These are phyloP conservation scores for Cairina moschata DNA, from an alignment of 2,113 vertebrate genomes.

Conservation along the genomic window DNA sequence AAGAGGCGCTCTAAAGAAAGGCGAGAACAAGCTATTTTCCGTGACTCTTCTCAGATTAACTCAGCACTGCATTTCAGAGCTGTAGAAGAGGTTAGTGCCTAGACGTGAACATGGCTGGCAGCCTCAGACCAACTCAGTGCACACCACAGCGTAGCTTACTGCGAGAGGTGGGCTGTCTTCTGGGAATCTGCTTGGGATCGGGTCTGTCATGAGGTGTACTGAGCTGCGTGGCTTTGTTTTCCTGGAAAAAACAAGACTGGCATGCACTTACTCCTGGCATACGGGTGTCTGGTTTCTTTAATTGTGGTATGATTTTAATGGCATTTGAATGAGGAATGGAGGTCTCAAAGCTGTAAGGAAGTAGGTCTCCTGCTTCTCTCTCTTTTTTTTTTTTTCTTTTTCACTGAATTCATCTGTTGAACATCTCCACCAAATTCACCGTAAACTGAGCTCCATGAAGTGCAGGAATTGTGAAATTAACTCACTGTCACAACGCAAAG, in stretches of 20 bases:
- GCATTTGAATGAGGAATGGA: background rate
- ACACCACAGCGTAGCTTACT: background rate
- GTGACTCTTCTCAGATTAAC: background rate
- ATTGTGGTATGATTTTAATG: background rate
- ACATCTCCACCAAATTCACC: background rate
- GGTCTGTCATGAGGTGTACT: conserved; percentile 1
- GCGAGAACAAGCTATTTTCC: conserved; percentile 44
- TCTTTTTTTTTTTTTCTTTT: background rate
- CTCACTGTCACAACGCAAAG: background rate
- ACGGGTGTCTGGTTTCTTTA: background rate
- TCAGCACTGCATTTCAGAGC: background rate
- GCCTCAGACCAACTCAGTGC: background rate
- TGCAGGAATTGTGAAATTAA: background rate
- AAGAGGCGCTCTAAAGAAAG: background rate
- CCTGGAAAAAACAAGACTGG: background rate
- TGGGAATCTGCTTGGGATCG: background rate
- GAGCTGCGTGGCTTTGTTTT: background rate
- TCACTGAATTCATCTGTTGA: background rate
- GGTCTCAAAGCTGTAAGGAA: background rate
- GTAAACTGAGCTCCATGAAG: background rate
- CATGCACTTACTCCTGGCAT: background rate
- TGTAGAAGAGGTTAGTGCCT: background rate
- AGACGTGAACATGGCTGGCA: background rate
- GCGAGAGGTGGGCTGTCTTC: background rate
- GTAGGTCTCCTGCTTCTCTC: background rate